Percentiles rank a stretch among this genome's conserved stretches.
phyloP scores from a whole-genome alignment of 1,140 invertebrate species.

The Drosophila sucinea region DNA sequence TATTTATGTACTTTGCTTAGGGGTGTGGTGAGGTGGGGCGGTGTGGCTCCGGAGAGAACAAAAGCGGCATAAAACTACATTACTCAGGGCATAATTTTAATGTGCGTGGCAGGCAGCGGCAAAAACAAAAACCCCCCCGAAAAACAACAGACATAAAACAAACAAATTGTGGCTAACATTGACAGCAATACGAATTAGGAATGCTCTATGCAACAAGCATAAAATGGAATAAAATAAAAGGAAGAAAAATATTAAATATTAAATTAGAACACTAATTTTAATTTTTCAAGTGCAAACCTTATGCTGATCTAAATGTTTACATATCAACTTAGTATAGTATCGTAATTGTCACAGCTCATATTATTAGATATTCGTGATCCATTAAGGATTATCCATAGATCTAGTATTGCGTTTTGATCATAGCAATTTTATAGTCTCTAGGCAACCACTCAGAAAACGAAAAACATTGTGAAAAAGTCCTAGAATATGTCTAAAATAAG shows the following conservation, averaged over 20 bases:
- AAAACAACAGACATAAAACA: constrained; percentile 63
- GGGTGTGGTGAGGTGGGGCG: neutral
- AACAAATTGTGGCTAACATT: constrained; percentile 14
- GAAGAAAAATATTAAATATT: neutral
- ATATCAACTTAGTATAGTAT: no score
- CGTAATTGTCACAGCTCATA: no score
- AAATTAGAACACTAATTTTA: no score
- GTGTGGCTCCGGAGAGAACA: constrained; percentile 13
- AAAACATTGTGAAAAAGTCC: no score
- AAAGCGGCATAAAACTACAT: constrained; percentile 67
- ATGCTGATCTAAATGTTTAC: no score
- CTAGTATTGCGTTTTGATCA: no score
- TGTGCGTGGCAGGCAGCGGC: constrained; percentile 50
- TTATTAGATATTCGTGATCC: no score
- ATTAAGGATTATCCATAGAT: no score
- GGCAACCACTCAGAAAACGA: no score
- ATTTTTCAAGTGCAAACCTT: no score
- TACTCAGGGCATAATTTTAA: constrained; percentile 75
- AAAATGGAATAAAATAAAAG: neutral
- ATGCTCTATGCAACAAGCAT: neutral
- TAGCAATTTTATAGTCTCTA: no score
- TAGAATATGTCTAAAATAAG: no score
- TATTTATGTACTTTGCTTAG: constrained; percentile 56
- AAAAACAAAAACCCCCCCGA: constrained; percentile 42
- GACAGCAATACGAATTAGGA: neutral